Conservation (phyloP, 23 tunicate species). For the Aplidium turbinatum region DNA sequence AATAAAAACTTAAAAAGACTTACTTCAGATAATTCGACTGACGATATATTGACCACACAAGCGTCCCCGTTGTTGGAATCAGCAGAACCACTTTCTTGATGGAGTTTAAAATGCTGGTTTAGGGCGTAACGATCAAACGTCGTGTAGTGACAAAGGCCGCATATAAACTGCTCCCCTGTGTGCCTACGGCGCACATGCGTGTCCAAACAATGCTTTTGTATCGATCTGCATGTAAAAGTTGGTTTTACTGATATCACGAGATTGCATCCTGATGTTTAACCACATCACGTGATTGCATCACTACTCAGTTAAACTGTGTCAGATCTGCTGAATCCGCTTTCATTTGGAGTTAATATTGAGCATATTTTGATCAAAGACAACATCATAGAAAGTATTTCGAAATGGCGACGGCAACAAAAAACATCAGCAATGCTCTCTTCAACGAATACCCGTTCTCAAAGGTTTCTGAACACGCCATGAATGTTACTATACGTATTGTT, state of each 20-base stretch:
- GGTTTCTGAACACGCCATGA: too few relatives aligned
- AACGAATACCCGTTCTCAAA: too few relatives aligned
- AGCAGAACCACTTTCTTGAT: constrained; percentile 33
- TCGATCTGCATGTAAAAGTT: constrained; percentile 30
- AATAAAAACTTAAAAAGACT: neutral
- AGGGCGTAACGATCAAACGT: constrained; percentile 80
- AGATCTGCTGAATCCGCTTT: too few relatives aligned
- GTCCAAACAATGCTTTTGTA: constrained; percentile 91
- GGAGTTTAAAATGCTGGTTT: constrained; percentile 87
- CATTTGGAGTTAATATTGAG: too few relatives aligned
- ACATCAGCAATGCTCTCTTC: too few relatives aligned
- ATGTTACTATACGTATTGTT: too few relatives aligned
- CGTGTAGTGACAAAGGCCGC: constrained; percentile 76
- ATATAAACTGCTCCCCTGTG: constrained; percentile 91
- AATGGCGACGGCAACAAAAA: too few relatives aligned
- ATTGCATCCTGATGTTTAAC: neutral
- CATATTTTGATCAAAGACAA: too few relatives aligned
- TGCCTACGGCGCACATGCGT: constrained; percentile 81
- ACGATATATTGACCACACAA: neutral
- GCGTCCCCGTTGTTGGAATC: neutral
- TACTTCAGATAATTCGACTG: neutral
- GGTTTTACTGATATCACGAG: neutral
- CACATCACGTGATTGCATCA: too few relatives aligned
- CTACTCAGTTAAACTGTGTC: too few relatives aligned
- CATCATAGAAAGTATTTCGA: too few relatives aligned